Base-by-base conservation (phyloP, 2,888 invertebrate genomes). In the Brenthis hecate region DNA sequence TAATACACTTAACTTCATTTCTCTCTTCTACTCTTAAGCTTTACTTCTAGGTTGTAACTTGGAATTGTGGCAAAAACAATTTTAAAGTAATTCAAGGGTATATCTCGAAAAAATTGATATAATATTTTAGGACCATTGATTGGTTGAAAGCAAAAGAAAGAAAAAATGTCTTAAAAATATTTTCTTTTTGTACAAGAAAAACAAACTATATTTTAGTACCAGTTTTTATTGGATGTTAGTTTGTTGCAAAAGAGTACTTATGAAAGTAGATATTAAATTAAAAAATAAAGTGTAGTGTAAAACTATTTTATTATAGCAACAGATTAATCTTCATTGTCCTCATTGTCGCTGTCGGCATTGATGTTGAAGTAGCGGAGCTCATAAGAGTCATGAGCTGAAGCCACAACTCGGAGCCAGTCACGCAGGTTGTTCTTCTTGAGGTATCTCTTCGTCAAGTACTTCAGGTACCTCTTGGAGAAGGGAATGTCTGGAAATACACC, bases 301-400 rank as follows among this genome's bases (percentile, higher is more conserved):
- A 91, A 91, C 89, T 91, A 91, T 84, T 85, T 86, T 86, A 85
- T 87, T 90, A 74, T 79, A 80, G 75, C 73, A 84, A 85, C 79
- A 82, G 82, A 81, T 95, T 95, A 96, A 89, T 98, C 97, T 78
- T 97, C 97, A 85, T 97, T 97, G 81, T 98, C 98, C 86, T 98
- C 98, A 78, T 95, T 94, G 95, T 94, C 94, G 78, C 94, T 94
- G 85, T 93, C 93, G 73, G 94, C 95, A 78, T 95, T 95, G 89
- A 97, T 97, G 96, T 99, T 99, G 99, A 99, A 99, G 96, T 99
- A 99, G 77, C 99, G 95, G 67, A 99, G 95, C 93, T 99, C 99
- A 78, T 99, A 99, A 0, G 97, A 96, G 81, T 99, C 99, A 87
- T 99, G 99, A 71, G 96, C 96, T 75, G 97, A 96, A 14, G 99